Conservation (phyloP, 2,113 vertebrate genomes). For the Probosciger aterrimus region DNA sequence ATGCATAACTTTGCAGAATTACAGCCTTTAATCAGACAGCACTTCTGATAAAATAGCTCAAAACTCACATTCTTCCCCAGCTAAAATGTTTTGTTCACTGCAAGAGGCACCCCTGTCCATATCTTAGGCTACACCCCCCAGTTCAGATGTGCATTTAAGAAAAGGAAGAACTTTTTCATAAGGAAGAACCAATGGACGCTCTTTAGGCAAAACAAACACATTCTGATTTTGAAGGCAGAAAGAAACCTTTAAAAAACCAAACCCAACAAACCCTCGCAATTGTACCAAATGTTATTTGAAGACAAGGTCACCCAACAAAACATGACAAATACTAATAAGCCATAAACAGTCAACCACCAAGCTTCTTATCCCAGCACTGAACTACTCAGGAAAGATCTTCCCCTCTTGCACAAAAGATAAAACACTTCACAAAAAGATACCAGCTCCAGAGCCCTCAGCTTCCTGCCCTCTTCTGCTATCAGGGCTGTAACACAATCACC, state of each 20-base stretch:
- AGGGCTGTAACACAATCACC: background rate
- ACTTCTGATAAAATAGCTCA: background rate
- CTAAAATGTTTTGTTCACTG: background rate
- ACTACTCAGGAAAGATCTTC: background rate
- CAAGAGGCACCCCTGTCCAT: rapidly evolving
- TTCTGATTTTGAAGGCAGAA: background rate
- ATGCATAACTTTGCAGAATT: background rate
- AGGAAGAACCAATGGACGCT: background rate
- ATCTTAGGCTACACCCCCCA: background rate
- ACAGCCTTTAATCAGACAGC: background rate
- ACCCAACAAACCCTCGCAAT: background rate
- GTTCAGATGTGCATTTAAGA: background rate
- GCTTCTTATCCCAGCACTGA: background rate
- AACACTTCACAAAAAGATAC: background rate
- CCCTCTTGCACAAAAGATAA: background rate
- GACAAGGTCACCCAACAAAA: background rate
- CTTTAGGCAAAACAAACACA: background rate
- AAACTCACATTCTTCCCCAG: background rate
- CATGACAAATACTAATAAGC: background rate
- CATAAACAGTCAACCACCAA: background rate
- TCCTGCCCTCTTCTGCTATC: conserved; percentile 17
- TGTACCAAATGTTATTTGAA: background rate
- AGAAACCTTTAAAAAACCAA: background rate
- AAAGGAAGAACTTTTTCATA: background rate
- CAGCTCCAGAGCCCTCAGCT: background rate